These are phyloP conservation scores for Chiloscyllium punctatum DNA, from an alignment of 2,797 vertebrate species.

Conservation along the genomic window DNA sequence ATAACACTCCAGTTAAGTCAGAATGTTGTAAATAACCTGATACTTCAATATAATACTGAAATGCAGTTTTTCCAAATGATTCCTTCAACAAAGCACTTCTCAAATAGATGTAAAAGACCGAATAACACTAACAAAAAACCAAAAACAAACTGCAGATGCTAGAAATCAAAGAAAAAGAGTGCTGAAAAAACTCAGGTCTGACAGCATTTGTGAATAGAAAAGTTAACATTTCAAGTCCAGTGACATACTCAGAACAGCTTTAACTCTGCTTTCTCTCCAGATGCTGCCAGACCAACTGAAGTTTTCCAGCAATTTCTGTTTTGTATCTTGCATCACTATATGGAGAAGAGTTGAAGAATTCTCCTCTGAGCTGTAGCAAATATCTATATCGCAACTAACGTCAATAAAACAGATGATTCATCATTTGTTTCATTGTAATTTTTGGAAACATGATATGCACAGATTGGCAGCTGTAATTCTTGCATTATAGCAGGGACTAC, in stretches of 20 bases:
- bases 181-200: too few relatives aligned
- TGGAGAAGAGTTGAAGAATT: not conserved
- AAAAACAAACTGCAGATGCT: too few relatives aligned
- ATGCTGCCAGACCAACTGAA: too few relatives aligned
- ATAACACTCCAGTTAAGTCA: not conserved
- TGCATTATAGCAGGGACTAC: not conserved
- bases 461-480: not conserved
- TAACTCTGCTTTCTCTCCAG: too few relatives aligned
- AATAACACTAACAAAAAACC: not conserved
- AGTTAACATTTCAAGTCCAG: too few relatives aligned
- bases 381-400: not conserved
- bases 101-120: not conserved
- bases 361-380: not conserved
- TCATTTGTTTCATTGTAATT: not conserved
- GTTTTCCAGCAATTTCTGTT: too few relatives aligned
- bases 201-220: too few relatives aligned
- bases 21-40: not conserved
- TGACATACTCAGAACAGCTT: too few relatives aligned
- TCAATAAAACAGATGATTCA: not conserved
- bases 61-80: not conserved
- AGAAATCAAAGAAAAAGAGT: too few relatives aligned
- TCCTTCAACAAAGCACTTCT: not conserved
- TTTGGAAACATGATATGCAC: not conserved
- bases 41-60: not conserved
- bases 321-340: not conserved